Conservation (phyloP, 2,888 invertebrate species). For the Microdon myrmicae region DNA sequence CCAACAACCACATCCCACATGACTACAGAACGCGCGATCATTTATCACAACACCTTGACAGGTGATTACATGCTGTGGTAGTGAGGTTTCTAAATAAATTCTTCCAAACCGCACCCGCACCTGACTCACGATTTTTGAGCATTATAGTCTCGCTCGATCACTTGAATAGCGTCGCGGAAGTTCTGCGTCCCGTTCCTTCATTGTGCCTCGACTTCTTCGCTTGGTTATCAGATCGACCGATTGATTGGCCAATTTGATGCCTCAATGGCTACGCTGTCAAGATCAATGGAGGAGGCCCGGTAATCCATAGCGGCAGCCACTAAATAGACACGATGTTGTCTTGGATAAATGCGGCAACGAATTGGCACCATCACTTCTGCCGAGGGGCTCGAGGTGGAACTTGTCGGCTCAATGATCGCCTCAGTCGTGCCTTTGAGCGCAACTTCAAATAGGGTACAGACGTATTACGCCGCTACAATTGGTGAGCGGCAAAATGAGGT, state of each 20-base stretch:
- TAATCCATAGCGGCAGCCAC: conserved; percentile 24
- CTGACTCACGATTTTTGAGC: conserved; percentile 42
- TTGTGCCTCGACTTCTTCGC: conserved; percentile 1
- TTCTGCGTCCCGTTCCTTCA: neutral
- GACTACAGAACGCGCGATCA: conserved; percentile 34
- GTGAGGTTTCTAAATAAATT: conserved; percentile 49
- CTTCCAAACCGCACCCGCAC: conserved; percentile 50
- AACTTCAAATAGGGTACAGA: conserved; percentile 31
- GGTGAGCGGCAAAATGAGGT: conserved; percentile 5
- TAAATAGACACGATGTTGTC: conserved; percentile 41
- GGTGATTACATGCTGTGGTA: conserved; percentile 46
- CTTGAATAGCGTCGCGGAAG: conserved; percentile 25
- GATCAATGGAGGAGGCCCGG: conserved; percentile 11
- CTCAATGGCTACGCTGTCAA: conserved; percentile 47
- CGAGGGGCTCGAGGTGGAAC: too few relatives aligned
- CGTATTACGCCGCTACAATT: conserved; percentile 18
- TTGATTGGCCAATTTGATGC: conserved; percentile 52
- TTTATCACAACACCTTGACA: conserved; percentile 52
- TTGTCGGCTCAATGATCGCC: conserved; percentile 29
- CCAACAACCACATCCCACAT: conserved; percentile 7
- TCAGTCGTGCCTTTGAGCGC: conserved; percentile 29
- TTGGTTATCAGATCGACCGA: conserved; percentile 45
- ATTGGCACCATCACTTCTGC: conserved; percentile 34
- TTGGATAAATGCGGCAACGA: conserved; percentile 38
- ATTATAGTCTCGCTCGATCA: neutral